These are phyloP conservation scores for Dryobota labecula DNA, from an alignment of 2,888 invertebrate species.

Conservation along the genomic window DNA sequence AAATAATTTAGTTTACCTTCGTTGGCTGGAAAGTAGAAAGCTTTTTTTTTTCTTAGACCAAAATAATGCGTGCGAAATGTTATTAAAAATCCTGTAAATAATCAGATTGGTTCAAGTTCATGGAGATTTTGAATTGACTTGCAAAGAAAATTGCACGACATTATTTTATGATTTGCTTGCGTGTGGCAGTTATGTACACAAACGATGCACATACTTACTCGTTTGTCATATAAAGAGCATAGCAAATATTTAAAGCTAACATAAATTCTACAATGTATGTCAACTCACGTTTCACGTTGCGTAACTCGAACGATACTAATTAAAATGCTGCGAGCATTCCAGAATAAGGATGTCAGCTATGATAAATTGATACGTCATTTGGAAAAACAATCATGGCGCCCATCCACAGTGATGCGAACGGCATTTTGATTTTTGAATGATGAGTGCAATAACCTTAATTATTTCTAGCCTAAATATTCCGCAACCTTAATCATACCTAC, in stretches of 20 bases:
- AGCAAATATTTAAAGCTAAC: slow-evolving; percentile 46
- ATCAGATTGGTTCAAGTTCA: not conserved
- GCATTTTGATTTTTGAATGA: slow-evolving; percentile 51
- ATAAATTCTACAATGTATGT: slow-evolving; percentile 42
- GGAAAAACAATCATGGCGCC: slow-evolving; percentile 55
- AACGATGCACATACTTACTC: slow-evolving; percentile 26
- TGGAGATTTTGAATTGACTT: not conserved
- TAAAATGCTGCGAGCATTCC: slow-evolving; percentile 60
- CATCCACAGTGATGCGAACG: slow-evolving; percentile 38
- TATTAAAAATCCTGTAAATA: not conserved
- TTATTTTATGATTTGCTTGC: slow-evolving; percentile 2
- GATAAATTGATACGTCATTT: slow-evolving; percentile 57
- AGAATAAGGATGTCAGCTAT: slow-evolving; percentile 63
- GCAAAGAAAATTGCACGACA: not conserved
- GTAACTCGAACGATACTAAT: slow-evolving; percentile 51
- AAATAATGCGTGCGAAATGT: not conserved
- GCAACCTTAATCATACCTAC: no score
- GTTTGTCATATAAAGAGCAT: slow-evolving; percentile 30
- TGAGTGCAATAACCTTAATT: slow-evolving; percentile 8
- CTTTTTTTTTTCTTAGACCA: not conserved
- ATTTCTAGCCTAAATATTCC: slow-evolving; percentile 3
- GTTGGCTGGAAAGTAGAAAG: not conserved
- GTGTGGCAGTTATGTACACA: slow-evolving; percentile 4
- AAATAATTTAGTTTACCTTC: not conserved
- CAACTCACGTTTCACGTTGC: slow-evolving; percentile 47